Conservation (phyloP, 2,797 vertebrate genomes). For the Ibycter americanus region DNA sequence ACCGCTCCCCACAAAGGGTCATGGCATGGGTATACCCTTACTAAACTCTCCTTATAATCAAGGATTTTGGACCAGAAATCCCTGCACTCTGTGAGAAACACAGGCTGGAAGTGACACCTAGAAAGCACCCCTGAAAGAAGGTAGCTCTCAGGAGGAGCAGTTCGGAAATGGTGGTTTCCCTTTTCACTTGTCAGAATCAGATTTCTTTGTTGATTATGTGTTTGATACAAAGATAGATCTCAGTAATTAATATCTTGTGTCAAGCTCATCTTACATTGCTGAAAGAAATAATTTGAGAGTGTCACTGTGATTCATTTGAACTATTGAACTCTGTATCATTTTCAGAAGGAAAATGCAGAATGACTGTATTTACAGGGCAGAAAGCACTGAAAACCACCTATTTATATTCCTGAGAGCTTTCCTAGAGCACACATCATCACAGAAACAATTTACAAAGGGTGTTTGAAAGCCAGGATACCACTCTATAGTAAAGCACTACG, state of each 20-base stretch:
- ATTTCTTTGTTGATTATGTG: neutral
- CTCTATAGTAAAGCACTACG: neutral
- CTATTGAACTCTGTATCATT: neutral
- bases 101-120: neutral
- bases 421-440: neutral
- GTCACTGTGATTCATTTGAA: neutral
- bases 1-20: neutral
- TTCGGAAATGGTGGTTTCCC: neutral
- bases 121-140: neutral
- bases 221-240: neutral
- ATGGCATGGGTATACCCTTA: neutral
- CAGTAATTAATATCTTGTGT: conserved; percentile 16
- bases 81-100: neutral
- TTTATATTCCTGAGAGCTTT: conserved; percentile 2
- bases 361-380: neutral
- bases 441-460: neutral
- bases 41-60: neutral
- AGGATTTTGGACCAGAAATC: neutral
- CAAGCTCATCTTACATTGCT: neutral
- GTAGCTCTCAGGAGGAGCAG: neutral
- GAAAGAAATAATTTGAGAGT: neutral
- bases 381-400: neutral
- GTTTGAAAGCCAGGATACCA: neutral
- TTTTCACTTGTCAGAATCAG: neutral
- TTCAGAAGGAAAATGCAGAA: neutral